These are phyloP conservation scores for Araneus ventricosus DNA, from an alignment of 1,140 invertebrate genomes.

Conservation along the genomic window DNA sequence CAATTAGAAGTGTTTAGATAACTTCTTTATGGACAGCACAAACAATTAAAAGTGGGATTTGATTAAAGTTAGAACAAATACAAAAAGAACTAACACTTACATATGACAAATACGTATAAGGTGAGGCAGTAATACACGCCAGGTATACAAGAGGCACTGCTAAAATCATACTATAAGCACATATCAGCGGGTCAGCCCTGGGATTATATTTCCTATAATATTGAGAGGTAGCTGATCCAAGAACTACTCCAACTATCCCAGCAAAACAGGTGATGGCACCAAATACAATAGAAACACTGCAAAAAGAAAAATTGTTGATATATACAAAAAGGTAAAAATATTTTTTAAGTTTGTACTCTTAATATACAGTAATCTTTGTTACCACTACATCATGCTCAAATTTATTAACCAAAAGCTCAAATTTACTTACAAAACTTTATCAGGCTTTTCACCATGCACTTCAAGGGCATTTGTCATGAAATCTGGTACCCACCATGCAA, in stretches of 20 bases:
- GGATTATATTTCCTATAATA: slow-evolving; percentile 84
- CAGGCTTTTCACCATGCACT: slow-evolving; percentile 76
- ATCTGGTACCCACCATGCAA: slow-evolving; percentile 97
- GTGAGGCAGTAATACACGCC: slow-evolving; percentile 85
- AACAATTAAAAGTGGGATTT: too few relatives aligned
- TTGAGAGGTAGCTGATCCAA: slow-evolving; percentile 90
- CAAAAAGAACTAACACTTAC: slow-evolving; percentile 77
- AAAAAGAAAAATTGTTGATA: not conserved
- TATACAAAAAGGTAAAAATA: not conserved
- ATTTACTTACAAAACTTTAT: slow-evolving; percentile 27
- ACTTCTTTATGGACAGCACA: too few relatives aligned
- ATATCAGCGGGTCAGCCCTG: slow-evolving; percentile 94
- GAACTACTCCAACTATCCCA: slow-evolving; percentile 94
- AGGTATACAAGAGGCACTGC: slow-evolving; percentile 92
- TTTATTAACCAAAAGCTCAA: not conserved
- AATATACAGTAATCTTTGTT: not conserved
- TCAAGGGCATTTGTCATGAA: slow-evolving; percentile 87
- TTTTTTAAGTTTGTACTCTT: not conserved
- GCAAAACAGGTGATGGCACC: slow-evolving; percentile 95
- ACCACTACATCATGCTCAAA: not conserved
- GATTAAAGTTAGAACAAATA: not conserved
- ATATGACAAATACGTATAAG: slow-evolving; percentile 85
- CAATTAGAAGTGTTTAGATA: too few relatives aligned
- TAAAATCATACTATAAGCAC: slow-evolving; percentile 91
- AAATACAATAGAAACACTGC: slow-evolving; percentile 93